Percentiles rank a stretch among this genome's conserved stretches.
Conservation (phyloP, 2,113 vertebrate species). For the Hylia prasina region DNA sequence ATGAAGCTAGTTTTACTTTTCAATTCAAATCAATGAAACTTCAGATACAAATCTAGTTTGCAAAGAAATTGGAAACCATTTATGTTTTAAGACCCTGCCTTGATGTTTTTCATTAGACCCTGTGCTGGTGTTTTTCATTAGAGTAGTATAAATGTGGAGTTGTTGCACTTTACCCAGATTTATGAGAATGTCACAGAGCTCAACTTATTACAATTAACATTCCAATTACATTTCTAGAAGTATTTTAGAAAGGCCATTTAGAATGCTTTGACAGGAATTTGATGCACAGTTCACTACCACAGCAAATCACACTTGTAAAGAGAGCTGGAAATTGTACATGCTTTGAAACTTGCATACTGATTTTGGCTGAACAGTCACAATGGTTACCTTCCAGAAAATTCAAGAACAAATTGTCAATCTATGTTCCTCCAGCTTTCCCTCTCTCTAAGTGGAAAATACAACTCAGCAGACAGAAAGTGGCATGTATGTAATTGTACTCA, state of each 20-base stretch:
- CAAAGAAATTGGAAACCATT: not conserved
- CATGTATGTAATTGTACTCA: not conserved
- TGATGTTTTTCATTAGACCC: not conserved
- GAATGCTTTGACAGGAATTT: constrained; percentile 15
- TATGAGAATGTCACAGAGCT: constrained; percentile 1
- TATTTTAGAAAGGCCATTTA: constrained; percentile 12
- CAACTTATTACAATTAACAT: constrained; percentile 25
- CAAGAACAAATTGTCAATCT: not conserved
- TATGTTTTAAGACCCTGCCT: not conserved
- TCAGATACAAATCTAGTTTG: not conserved
- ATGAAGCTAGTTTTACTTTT: not conserved
- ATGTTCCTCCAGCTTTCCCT: not conserved
- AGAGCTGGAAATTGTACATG: not conserved
- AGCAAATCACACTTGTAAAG: constrained; percentile 4
- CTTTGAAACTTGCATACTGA: not conserved
- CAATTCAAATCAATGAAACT: not conserved
- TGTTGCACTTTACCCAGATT: not conserved
- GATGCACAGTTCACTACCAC: not conserved
- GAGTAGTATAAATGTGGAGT: not conserved
- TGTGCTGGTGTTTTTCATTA: not conserved
- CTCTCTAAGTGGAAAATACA: not conserved
- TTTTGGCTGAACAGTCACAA: not conserved
- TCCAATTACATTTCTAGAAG: constrained; percentile 10
- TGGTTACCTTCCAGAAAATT: not conserved
- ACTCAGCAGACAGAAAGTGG: not conserved